Base-by-base conservation (phyloP, 1,140 invertebrate genomes). In the Trichonephila clavipes region DNA sequence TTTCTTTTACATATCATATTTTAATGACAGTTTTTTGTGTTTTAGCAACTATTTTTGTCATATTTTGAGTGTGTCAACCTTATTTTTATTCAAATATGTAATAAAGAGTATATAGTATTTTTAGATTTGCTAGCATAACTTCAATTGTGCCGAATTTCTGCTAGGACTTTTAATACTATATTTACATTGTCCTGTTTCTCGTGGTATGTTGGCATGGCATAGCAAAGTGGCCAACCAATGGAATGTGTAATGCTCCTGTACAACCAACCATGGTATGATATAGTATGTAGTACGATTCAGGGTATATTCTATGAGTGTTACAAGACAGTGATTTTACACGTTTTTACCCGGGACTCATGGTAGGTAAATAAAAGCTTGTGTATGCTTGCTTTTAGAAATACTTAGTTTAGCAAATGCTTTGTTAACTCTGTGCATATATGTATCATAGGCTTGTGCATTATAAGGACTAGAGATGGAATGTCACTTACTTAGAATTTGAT, bases 311-410 rank as follows among this genome's bases (percentile, higher is more conserved):
- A 34, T 90, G 72, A 34, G 59, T 90, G 44, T 82, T 81, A 81
- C 40, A 82, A 61, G 28, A 40, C 89, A 90, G 89, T 90, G 88
- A 89, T 58, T 89, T 89, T 89, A 89, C 77, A 90, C 82, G 89
- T 90, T 90, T 82, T 90, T 81, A 90, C 72, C 88, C 34, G 89
- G 89, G 89, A 81, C 59, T 90, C 89, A 82, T 89, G 66, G 88
- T 89, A 90, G 72, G 28, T 58, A 58, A 83, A 64, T 28, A 61
- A 81, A 81, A 14, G 72, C 72, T 82, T 90, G 89, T 89, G 88
- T 90, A 59, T 61, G 89, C 59, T n/a, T 90, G 89, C 89, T 90
- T 90, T 16, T 90, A 81, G 72, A 59, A 82, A 90, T 61, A 34
- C 28, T 77, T 90, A 90, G 89, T 90, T 61, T 90, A 90, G 89